These are phyloP conservation scores for Philaethria dido DNA, from an alignment of 2,888 invertebrate species.

Conservation along the genomic window DNA sequence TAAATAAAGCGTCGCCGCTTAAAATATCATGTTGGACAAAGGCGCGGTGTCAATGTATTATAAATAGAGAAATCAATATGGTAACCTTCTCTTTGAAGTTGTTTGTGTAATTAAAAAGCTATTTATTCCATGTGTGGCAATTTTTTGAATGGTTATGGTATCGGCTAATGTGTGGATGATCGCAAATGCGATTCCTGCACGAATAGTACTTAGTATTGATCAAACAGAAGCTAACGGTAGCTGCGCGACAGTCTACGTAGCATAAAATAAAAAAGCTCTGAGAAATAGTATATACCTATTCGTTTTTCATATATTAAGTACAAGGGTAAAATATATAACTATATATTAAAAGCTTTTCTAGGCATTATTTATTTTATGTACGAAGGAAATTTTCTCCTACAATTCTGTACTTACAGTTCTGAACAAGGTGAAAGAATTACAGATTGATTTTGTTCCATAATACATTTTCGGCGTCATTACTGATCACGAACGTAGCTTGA, in stretches of 20 bases:
- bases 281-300: too few relatives aligned
- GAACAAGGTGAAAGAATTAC: slow-evolving; percentile 34
- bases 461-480: slow-evolving; percentile 45
- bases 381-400: slow-evolving; percentile 23
- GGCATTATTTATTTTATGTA: slow-evolving; percentile 10
- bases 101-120: neutral
- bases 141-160: neutral
- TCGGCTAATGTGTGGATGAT: neutral
- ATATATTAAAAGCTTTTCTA: neutral
- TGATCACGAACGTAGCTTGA: slow-evolving; percentile 42
- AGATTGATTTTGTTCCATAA: slow-evolving; percentile 41
- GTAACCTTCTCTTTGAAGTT: neutral
- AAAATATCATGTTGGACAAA: neutral
- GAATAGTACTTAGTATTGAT: neutral
- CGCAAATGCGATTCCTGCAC: neutral
- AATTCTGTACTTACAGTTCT: slow-evolving; percentile 10
- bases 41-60: neutral
- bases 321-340: neutral
- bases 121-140: neutral
- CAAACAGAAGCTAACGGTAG: neutral
- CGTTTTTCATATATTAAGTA: too few relatives aligned
- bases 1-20: neutral
- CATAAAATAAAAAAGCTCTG: neutral
- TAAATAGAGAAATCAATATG: neutral
- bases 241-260: neutral